Percentiles rank a stretch among this genome's conserved stretches.
These are phyloP conservation scores for Malurus elegans DNA, from an alignment of 2,113 vertebrate genomes.

Conservation along the genomic window DNA sequence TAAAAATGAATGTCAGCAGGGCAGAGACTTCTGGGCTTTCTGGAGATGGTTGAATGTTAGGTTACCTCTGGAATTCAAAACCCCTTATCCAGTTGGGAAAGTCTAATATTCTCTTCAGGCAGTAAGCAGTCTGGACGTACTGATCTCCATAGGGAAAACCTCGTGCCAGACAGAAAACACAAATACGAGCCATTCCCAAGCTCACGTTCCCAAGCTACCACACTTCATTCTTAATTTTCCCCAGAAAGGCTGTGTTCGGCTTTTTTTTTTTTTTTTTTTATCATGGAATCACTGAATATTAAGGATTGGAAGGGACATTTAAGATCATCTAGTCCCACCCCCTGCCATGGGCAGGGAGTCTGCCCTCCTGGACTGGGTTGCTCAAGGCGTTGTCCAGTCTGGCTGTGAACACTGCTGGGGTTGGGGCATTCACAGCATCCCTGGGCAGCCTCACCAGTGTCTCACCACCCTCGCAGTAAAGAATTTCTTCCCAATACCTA, in stretches of 20 bases:
- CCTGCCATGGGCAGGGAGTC: neutral
- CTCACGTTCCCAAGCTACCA: neutral
- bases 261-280: neutral
- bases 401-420: neutral
- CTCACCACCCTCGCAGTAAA: neutral
- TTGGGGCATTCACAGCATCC: fast-evolving
- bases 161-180: neutral
- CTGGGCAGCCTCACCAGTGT: neutral
- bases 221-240: neutral
- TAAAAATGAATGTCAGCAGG: neutral
- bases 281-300: neutral
- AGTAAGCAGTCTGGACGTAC: fast-evolving
- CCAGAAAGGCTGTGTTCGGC: neutral
- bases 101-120: neutral
- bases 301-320: neutral
- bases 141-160: neutral
- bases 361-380: neutral
- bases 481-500: neutral
- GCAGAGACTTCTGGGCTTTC: neutral
- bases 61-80: neutral
- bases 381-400: neutral
- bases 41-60: neutral
- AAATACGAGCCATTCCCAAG: neutral
- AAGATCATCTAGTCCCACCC: neutral
- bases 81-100: neutral